Conservation (phyloP, 2,113 vertebrate species). For the Aegotheles bennettii region DNA sequence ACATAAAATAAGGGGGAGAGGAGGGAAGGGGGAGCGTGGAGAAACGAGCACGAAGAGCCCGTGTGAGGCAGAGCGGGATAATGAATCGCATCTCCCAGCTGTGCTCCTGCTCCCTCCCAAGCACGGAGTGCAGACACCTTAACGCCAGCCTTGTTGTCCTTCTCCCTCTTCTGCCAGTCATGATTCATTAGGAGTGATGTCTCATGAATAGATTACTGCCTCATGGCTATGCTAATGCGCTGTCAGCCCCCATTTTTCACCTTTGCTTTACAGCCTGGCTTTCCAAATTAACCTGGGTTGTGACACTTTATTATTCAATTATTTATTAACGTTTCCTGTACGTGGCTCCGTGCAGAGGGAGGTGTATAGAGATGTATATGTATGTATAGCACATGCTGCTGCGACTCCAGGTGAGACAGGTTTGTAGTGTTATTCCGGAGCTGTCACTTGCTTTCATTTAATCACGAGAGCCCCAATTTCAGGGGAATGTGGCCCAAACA, state of each 20-base stretch:
- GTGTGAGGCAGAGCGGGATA: neutral
- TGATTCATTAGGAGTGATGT: conserved; percentile 33
- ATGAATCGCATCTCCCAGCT: conserved; percentile 11
- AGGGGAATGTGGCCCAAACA: neutral
- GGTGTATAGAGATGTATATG: neutral
- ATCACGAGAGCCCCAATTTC: neutral
- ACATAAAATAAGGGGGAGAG: neutral
- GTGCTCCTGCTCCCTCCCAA: neutral
- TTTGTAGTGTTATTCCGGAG: neutral
- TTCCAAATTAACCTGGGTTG: neutral
- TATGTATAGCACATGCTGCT: neutral
- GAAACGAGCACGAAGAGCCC: neutral
- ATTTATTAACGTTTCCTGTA: neutral
- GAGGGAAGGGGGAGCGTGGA: neutral
- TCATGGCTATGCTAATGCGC: conserved; percentile 19
- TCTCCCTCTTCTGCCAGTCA: conserved; percentile 22
- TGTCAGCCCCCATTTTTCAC: conserved; percentile 40
- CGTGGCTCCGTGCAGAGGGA: neutral
- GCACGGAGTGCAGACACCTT: neutral
- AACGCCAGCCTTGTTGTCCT: neutral
- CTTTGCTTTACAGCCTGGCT: neutral
- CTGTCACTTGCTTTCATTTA: neutral
- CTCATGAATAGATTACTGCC: conserved; percentile 1
- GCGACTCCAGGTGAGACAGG: neutral
- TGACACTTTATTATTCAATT: conserved; percentile 21